Percentiles rank a stretch among this genome's conserved stretches.
Evolutionary conservation across 2,888 invertebrate species (phyloP).

Genomic region (Athalia circularis): DNA sequence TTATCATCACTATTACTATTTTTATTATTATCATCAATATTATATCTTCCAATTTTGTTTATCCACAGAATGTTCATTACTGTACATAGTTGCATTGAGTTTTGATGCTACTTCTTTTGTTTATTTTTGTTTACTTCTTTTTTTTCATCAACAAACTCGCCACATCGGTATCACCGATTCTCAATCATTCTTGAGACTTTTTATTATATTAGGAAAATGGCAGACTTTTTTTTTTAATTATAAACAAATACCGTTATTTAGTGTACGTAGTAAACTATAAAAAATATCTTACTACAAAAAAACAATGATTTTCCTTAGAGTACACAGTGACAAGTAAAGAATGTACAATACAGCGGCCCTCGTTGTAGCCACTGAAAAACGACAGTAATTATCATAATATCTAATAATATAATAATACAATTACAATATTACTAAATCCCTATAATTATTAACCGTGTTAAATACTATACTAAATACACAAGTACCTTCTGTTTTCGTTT

Average conservation of each 20-base stretch:
- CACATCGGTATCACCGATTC: too few relatives aligned
- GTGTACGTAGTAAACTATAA: slow-evolving; percentile 50
- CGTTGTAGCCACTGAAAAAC: slow-evolving; percentile 47
- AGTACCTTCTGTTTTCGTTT: slow-evolving; percentile 56
- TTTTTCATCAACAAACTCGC: too few relatives aligned
- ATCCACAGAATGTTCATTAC: background rate
- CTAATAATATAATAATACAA: slow-evolving; percentile 56
- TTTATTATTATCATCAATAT: slow-evolving; percentile 9
- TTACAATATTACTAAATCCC: slow-evolving; percentile 41
- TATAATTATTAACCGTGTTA: slow-evolving; percentile 55
- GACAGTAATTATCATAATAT: slow-evolving; percentile 50
- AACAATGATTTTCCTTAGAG: slow-evolving; percentile 47
- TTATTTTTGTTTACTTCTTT: slow-evolving; percentile 39
- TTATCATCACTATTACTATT: background rate
- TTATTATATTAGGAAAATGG: slow-evolving; percentile 55
- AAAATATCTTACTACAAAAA: slow-evolving; percentile 45
- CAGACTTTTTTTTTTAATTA: slow-evolving; percentile 41
- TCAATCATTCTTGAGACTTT: slow-evolving; percentile 21
- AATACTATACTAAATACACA: slow-evolving; percentile 70
- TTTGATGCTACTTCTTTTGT: too few relatives aligned
- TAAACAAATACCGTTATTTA: slow-evolving; percentile 46
- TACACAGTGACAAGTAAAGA: slow-evolving; percentile 59
- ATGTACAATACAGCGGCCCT: slow-evolving; percentile 59
- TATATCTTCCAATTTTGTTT: slow-evolving; percentile 25
- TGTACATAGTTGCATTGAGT: too few relatives aligned